phyloP scores from a whole-genome alignment of 2,888 invertebrate species.

The Diarsia rubi region DNA sequence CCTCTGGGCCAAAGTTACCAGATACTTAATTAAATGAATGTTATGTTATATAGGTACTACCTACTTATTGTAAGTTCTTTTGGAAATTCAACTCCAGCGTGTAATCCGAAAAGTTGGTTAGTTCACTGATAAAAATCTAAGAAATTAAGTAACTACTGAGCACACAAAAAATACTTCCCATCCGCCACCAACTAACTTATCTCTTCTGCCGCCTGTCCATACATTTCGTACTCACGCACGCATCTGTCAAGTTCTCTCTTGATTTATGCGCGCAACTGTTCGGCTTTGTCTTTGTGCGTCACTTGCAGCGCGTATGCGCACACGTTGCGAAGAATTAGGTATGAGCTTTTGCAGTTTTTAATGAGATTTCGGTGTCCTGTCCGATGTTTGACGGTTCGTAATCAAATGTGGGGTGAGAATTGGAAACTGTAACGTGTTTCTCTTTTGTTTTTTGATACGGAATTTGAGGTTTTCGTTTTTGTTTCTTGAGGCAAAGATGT shows the following conservation, averaged over 20 bases:
- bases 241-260: conserved; percentile 79
- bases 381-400: conserved; percentile 48
- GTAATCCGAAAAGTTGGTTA: not conserved
- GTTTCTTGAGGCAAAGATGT: conserved; percentile 2
- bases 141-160: not conserved
- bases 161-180: not conserved
- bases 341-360: conserved; percentile 48
- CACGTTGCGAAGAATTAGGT: conserved; percentile 37
- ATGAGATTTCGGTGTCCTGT: conserved; percentile 58
- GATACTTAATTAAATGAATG: no score
- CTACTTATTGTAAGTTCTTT: not conserved
- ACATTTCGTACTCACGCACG: conserved; percentile 66
- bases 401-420: conserved; percentile 31
- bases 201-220: conserved; percentile 27
- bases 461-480: not conserved
- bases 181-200: not conserved
- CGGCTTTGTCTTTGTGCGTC: conserved; percentile 65
- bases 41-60: not conserved
- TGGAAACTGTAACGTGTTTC: conserved; percentile 15
- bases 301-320: conserved; percentile 51
- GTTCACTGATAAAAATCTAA: not conserved
- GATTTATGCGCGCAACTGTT: conserved; percentile 80
- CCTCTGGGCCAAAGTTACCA: no score
- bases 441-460: not conserved
- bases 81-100: not conserved